Base-by-base conservation (phyloP, 2,888 invertebrate species). In the Cryptocheilus praepositus region DNA sequence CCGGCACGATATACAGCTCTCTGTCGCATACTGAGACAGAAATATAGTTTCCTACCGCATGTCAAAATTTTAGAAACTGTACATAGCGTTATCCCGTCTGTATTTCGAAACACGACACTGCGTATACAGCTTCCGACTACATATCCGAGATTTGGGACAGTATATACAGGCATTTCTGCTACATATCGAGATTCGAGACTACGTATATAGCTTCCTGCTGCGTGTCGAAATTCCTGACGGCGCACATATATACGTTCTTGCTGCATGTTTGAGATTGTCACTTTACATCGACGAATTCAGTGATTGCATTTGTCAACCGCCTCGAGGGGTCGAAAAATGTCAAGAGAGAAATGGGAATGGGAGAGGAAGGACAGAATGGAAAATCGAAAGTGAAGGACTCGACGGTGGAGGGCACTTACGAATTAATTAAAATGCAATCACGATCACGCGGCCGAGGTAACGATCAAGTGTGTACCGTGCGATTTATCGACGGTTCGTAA, bases 211-310 rank as follows among this genome's bases (percentile, higher is more conserved):
- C 36, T 36, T 28, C 36, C 36, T 36, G 36, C 13, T 11, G 8
- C 8, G 2, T 11, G 11, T 36, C 3, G 36, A 36, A 36, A 36
- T 36, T 7, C 36, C 28, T 3, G 28, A 7, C 7, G 4, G 4
- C 28, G 28, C 28, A 28, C 7, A 28, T 28, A 28, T 28, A 3
- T 7, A 5, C 7, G 28, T 3, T 7, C 28, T 3, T 4, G 36
- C 36, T 58, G 64, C 61, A 60, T 44, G 61, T 70, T 61, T 59
- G 49, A 19, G 51, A 16, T 13, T 4, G 45, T 18, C 2, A 16
- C 44, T 44, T n/a, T 43, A 28, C 59, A 16, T 69, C 61, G 59
- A 54, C 61, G 46, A 67, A 71, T 79, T 67, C 64, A 25, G 64
- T 74, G 67, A 68, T 63, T 55, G 56, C 65, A 36, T 61, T 61